Evolutionary conservation across 2,113 vertebrate species (phyloP), one percentile per base, ranked within the genome.

Genomic region (Atrichornis clamosus): DNA sequence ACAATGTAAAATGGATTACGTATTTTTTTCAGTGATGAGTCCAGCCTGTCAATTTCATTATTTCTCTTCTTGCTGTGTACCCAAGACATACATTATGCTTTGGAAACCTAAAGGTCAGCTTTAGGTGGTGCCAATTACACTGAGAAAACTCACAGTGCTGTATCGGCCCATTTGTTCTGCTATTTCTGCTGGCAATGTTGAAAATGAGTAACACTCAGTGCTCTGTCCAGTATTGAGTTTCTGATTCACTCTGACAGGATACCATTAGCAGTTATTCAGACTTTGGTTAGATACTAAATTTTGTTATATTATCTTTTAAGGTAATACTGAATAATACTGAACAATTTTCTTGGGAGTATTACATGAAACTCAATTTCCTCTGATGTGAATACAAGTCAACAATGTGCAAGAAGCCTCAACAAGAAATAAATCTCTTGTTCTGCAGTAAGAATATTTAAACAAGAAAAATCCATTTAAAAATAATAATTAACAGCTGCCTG

Each of bases 61-160:
- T 86, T 91, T 90, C 82, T 80, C 59, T 46, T 88, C 90, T 88
- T 84, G 27, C 88, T 63, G 46, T 70, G 85, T 55, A 84, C 56
- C 73, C 68, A 86, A 60, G 46, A 77, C 59, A 68, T 28, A 63
- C 64, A 94, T 88, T 70, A 86, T 41, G 49, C 80, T 93, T 80
- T 79, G 37, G 64, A 88, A 96, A 88, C 56, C 35, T 93, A 96
- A 87, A 94, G 93, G 93, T 96, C 95, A 94, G 79, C 44, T 79
- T 96, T 87, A 91, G 87, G 68, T 94, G 63, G 78, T 97, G 87
- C 82, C 90, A 94, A 95, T 95, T 96, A 93, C 73, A 83, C 11
- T n/a, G n/a, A 76, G 90, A 70, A 88, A 93, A 76, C 63, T 94
- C 87, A 17, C 82, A 69, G 58, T 18, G 46, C 82, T 91, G 55